Percentiles rank a stretch among this genome's conserved stretches.
These are phyloP conservation scores for Notodonta dromedarius DNA, from an alignment of 2,888 invertebrate genomes.

Conservation along the genomic window DNA sequence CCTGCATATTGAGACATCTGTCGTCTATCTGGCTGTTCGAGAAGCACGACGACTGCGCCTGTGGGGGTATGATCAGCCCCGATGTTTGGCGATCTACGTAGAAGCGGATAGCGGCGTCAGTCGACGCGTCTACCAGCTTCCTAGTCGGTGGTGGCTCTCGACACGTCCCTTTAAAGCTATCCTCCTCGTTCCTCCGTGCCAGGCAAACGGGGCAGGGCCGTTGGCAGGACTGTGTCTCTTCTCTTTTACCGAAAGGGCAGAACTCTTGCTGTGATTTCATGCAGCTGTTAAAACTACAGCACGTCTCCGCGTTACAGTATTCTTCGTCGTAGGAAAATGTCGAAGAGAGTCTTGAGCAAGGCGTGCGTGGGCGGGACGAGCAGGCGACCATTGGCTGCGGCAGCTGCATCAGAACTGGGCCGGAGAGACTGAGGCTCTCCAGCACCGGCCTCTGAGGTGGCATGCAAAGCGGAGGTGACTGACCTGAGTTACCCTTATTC, in stretches of 20 bases:
- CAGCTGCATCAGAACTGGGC: background rate
- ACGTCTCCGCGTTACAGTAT: background rate
- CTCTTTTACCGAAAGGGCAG: background rate
- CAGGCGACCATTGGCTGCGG: background rate
- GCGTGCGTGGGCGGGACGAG: background rate
- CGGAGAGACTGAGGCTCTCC: background rate
- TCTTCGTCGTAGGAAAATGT: constrained; percentile 7
- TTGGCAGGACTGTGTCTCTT: background rate
- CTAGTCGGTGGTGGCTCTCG: constrained; percentile 1
- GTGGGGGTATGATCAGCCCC: no score
- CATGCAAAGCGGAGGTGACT: background rate
- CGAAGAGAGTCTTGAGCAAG: background rate
- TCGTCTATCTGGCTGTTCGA: background rate
- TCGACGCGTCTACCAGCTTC: constrained; percentile 1
- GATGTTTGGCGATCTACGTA: background rate
- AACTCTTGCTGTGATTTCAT: background rate
- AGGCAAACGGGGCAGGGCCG: background rate
- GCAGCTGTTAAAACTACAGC: constrained; percentile 2
- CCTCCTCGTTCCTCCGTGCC: background rate
- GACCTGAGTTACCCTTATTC: background rate
- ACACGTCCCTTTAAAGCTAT: background rate
- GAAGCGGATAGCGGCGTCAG: constrained; percentile 8
- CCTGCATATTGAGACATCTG: background rate
- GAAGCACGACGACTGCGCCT: background rate
- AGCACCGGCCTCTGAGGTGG: background rate